Percentiles rank a stretch among this genome's conserved stretches.
These are phyloP conservation scores for Brachyptera risi DNA, from an alignment of 2,888 invertebrate genomes.

Conservation along the genomic window DNA sequence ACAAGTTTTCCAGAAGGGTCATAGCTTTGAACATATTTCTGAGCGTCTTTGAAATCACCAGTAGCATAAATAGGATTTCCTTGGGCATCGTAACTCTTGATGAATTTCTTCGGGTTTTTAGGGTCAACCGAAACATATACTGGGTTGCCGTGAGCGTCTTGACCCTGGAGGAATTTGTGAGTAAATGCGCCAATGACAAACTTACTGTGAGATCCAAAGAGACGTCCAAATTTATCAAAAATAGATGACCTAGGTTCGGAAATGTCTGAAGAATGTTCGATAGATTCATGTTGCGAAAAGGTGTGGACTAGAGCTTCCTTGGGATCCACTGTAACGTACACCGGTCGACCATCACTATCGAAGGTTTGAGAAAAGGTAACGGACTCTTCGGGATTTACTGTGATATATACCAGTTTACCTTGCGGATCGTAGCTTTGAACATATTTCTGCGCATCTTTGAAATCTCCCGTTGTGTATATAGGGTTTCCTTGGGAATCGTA, in stretches of 20 bases:
- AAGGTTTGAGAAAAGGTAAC: too few relatives aligned
- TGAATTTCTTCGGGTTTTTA: neutral
- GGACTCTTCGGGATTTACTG: too few relatives aligned
- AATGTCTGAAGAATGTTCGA: too few relatives aligned
- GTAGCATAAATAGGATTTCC: constrained; percentile 41
- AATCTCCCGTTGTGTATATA: constrained; percentile 40
- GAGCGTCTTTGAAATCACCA: constrained; percentile 40
- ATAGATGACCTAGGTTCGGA: too few relatives aligned
- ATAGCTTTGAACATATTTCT: constrained; percentile 40
- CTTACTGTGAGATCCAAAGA: too few relatives aligned
- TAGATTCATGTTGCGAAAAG: too few relatives aligned
- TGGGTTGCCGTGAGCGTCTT: neutral
- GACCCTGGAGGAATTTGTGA: neutral
- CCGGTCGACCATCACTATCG: constrained; percentile 37
- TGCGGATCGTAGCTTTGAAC: constrained; percentile 38
- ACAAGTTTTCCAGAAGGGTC: constrained; percentile 37
- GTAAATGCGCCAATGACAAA: too few relatives aligned
- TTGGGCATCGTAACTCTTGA: constrained; percentile 38
- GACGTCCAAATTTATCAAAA: too few relatives aligned
- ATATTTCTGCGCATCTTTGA: constrained; percentile 40
- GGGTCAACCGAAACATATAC: neutral
- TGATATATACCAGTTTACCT: constrained; percentile 36
- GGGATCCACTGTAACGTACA: constrained; percentile 18
- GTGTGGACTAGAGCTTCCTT: too few relatives aligned
- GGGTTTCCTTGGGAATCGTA: constrained; percentile 42